phyloP scores from a whole-genome alignment of 1,140 invertebrate genomes.

The Drosophila navojoa region DNA sequence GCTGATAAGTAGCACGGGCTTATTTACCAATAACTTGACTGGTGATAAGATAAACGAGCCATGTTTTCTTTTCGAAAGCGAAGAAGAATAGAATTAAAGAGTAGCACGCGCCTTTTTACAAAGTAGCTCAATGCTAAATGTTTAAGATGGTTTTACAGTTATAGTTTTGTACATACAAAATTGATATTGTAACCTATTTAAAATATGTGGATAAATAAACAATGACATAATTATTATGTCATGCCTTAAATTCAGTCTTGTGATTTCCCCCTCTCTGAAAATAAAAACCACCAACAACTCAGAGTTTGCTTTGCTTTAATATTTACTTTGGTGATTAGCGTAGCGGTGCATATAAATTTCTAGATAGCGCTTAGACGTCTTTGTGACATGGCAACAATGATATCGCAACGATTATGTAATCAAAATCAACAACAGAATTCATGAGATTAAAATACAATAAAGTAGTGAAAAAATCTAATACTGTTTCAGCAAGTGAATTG shows the following conservation, averaged over 20 bases:
- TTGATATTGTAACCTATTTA: constrained; percentile 1
- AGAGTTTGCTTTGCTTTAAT: constrained; percentile 44
- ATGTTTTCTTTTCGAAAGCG: constrained; percentile 12
- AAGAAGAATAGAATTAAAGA: constrained; percentile 35
- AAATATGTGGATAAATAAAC: constrained; percentile 16
- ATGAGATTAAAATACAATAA: constrained; percentile 13
- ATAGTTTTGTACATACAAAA: neutral
- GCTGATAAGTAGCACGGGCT: constrained; percentile 66
- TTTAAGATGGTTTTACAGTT: constrained; percentile 1
- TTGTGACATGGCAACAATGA: constrained; percentile 41
- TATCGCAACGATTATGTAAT: constrained; percentile 64
- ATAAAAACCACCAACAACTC: constrained; percentile 9
- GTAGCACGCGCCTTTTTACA: constrained; percentile 52
- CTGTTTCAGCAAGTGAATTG: neutral
- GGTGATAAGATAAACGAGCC: constrained; percentile 59
- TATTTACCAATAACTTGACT: constrained; percentile 74
- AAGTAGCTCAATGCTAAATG: constrained; percentile 16
- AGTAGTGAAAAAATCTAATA: neutral
- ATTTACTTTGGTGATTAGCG: constrained; percentile 63
- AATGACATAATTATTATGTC: constrained; percentile 71
- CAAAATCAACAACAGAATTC: constrained; percentile 63
- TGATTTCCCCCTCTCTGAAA: constrained; percentile 50
- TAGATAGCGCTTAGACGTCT: constrained; percentile 20
- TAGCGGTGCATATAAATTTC: constrained; percentile 26
- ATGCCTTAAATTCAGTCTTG: constrained; percentile 61